Evolutionary conservation across 2,888 invertebrate genomes (phyloP).

Genomic region (Petrophora chlorosata): DNA sequence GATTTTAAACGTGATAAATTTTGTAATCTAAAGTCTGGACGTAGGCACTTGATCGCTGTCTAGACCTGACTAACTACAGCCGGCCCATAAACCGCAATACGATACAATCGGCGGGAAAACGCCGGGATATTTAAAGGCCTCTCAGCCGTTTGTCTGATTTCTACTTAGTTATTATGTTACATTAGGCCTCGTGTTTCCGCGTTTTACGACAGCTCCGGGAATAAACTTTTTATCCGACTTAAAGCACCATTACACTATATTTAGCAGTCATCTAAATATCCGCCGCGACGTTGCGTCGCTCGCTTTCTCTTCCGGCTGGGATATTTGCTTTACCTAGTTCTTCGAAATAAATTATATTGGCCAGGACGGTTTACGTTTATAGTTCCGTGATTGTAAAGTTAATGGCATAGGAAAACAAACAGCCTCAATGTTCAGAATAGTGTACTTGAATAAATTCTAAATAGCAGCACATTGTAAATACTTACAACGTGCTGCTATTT

Average conservation of each 20-base stretch:
- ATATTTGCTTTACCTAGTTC: conserved; percentile 16
- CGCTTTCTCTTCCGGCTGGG: conserved; percentile 13
- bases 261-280: conserved; percentile 21
- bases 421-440: conserved; percentile 9
- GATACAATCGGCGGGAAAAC: conserved; percentile 63
- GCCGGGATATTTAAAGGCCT: conserved; percentile 49
- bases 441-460: too few relatives aligned
- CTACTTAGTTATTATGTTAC: conserved; percentile 27
- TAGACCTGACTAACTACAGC: conserved; percentile 49
- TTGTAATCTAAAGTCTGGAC: conserved; percentile 60
- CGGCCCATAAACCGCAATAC: conserved; percentile 61
- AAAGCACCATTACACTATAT: conserved; percentile 14
- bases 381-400: conserved; percentile 6
- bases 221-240: conserved; percentile 21
- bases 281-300: conserved; percentile 4
- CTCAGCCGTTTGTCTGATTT: conserved; percentile 28
- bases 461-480: too few relatives aligned
- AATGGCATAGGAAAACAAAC: conserved; percentile 10
- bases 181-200: conserved; percentile 13
- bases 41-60: conserved; percentile 60
- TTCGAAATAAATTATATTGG: conserved; percentile 12
- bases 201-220: conserved; percentile 4
- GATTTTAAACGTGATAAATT: conserved; percentile 44
- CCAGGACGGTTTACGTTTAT: background rate
- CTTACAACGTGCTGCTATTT: too few relatives aligned